Conservation (phyloP, 2,797 vertebrate genomes). For the Periparus ater region DNA sequence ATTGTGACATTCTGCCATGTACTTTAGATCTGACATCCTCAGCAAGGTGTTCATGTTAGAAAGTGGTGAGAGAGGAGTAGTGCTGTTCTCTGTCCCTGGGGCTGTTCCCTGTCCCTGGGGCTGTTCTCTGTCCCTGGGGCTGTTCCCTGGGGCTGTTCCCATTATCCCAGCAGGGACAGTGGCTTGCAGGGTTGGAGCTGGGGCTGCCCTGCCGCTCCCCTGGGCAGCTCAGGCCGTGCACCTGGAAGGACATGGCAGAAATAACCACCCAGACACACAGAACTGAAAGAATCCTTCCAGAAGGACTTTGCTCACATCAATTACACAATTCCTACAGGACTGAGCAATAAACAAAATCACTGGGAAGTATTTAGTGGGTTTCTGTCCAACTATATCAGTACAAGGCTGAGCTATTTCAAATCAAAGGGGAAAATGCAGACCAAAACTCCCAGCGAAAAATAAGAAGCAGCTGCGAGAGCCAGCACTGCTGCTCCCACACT, state of each 20-base stretch:
- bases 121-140: background rate
- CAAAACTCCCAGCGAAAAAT: background rate
- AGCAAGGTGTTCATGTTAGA: background rate
- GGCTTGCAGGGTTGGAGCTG: fast-evolving
- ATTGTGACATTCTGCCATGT: background rate
- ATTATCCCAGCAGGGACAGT: background rate
- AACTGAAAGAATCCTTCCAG: conserved; percentile 47
- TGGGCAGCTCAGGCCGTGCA: background rate
- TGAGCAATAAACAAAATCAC: background rate
- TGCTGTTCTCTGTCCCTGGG: background rate
- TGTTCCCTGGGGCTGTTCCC: background rate
- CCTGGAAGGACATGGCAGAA: background rate
- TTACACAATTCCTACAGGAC: conserved; percentile 48
- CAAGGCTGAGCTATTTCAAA: conserved; percentile 36
- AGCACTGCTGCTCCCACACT: background rate
- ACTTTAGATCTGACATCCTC: background rate
- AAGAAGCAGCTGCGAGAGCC: background rate
- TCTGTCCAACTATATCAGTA: conserved; percentile 17
- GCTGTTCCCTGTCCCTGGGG: background rate
- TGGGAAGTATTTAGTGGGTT: background rate
- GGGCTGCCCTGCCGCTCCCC: fast-evolving
- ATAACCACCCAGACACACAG: background rate
- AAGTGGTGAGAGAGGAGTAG: background rate
- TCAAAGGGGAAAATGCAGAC: background rate
- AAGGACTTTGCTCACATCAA: conserved; percentile 50